Conservation (phyloP, 2,113 vertebrate genomes). For the Fregata magnificens region DNA sequence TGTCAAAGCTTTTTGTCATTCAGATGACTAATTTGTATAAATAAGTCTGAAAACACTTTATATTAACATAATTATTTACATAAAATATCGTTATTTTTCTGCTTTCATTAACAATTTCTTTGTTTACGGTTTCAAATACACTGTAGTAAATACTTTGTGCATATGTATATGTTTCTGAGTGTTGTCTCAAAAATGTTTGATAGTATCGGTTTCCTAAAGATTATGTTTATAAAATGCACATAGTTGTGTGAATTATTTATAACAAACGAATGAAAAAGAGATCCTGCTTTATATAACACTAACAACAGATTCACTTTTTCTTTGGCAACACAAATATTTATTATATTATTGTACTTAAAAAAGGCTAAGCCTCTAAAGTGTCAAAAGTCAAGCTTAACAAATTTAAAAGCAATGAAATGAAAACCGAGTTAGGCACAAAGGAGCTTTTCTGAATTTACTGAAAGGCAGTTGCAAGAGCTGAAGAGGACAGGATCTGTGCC, state of each 20-base stretch:
- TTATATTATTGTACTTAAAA: conserved; percentile 63
- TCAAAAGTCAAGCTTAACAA: conserved; percentile 77
- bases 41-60: conserved; percentile 58
- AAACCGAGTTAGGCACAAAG: conserved; percentile 71
- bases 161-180: conserved; percentile 30
- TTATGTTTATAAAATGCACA: conserved; percentile 66
- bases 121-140: conserved; percentile 44
- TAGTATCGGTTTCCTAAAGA: conserved; percentile 57
- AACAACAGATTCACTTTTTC: conserved; percentile 57
- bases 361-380: conserved; percentile 62
- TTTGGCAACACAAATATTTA: conserved; percentile 73
- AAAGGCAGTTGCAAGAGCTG: conserved; percentile 53
- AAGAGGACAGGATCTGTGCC: conserved; percentile 32
- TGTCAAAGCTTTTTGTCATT: conserved; percentile 58
- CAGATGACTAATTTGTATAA: conserved; percentile 65
- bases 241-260: conserved; percentile 69
- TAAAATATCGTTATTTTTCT: conserved; percentile 53
- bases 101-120: conserved; percentile 60
- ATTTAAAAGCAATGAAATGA: conserved; percentile 75
- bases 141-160: conserved; percentile 41
- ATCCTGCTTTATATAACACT: conserved; percentile 55
- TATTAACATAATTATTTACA: conserved; percentile 62
- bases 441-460: conserved; percentile 68
- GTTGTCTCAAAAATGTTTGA: conserved; percentile 65
- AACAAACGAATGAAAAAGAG: conserved; percentile 62